A percentile compares a stretch with the other conserved stretches of the same genome.
Evolutionary conservation across 2,888 invertebrate genomes (phyloP).

Genomic region (Apotomis turbidana): DNA sequence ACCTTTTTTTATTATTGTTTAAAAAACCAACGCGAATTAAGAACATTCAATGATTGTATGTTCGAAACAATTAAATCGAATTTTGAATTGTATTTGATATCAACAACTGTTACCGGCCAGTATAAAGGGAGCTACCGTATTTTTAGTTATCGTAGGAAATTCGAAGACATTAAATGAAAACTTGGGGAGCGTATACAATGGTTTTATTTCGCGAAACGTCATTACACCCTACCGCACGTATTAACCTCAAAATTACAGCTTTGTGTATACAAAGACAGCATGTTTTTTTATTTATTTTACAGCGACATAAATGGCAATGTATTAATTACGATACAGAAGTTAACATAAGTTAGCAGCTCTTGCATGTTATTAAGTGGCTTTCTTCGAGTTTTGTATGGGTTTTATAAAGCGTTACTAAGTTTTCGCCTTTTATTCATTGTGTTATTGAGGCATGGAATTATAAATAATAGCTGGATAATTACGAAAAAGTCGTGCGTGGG

Average conservation of each 20-base stretch:
- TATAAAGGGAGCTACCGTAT: conserved; percentile 51
- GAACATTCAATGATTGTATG: conserved; percentile 59
- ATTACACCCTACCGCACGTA: conserved; percentile 61
- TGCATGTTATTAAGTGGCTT: conserved; percentile 64
- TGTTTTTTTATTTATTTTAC: conserved; percentile 54
- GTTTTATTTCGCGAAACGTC: conserved; percentile 62
- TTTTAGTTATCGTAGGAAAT: conserved; percentile 51
- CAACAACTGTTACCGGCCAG: conserved; percentile 68
- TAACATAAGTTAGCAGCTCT: conserved; percentile 69
- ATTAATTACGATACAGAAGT: conserved; percentile 64
- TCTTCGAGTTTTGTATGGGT: conserved; percentile 56
- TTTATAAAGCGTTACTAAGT: conserved; percentile 42
- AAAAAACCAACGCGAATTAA: conserved; percentile 63
- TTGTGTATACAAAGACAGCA: conserved; percentile 63
- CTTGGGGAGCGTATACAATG: conserved; percentile 60
- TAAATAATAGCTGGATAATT: conserved; percentile 39
- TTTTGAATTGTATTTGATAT: conserved; percentile 66
- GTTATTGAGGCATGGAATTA: conserved; percentile 37
- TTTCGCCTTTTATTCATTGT: conserved; percentile 38
- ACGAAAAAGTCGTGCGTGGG: conserved; percentile 37
- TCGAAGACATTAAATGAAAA: conserved; percentile 47
- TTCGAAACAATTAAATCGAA: conserved; percentile 62
- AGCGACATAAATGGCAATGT: conserved; percentile 56
- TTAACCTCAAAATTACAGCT: conserved; percentile 70
- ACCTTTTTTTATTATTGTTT: conserved; percentile 60